Conservation (phyloP, 2,113 vertebrate species). For the Psammodynastes pulverulentus region DNA sequence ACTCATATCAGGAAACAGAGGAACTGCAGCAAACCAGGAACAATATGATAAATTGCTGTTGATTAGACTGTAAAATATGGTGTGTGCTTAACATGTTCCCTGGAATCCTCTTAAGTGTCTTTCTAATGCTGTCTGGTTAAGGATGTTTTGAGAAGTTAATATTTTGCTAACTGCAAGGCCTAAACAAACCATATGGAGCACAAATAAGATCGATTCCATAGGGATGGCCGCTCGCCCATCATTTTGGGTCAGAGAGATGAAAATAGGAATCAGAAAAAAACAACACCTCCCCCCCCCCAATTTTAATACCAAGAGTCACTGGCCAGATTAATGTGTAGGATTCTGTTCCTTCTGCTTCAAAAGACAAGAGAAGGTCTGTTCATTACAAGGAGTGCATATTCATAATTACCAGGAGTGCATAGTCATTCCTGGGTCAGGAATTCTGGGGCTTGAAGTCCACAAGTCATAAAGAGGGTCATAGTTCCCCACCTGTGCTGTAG, state of each 20-base stretch:
- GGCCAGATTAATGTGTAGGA: not conserved
- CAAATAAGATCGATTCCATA: not conserved
- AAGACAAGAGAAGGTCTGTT: not conserved
- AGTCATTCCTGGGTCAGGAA: not conserved
- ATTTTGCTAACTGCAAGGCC: not conserved
- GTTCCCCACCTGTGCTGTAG: not conserved
- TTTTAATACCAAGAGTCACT: not conserved
- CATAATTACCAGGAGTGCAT: not conserved
- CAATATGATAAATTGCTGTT: conserved; percentile 24
- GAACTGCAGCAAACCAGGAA: conserved; percentile 46
- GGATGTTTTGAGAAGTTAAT: not conserved
- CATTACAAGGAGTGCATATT: not conserved
- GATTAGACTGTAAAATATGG: conserved; percentile 42
- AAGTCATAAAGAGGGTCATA: not conserved
- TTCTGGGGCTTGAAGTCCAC: not conserved
- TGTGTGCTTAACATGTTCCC: conserved; percentile 16
- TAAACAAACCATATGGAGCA: not conserved
- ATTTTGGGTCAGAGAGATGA: not conserved
- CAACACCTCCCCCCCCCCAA: too few species aligned
- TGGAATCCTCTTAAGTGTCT: not conserved
- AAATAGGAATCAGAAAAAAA: not conserved
- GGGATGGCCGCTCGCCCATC: not conserved
- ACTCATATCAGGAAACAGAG: conserved; percentile 61
- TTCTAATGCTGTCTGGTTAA: not conserved
- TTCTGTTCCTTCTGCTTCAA: not conserved